phyloP scores from a whole-genome alignment of 2,888 invertebrate species.

The Eristalis pertinax region DNA sequence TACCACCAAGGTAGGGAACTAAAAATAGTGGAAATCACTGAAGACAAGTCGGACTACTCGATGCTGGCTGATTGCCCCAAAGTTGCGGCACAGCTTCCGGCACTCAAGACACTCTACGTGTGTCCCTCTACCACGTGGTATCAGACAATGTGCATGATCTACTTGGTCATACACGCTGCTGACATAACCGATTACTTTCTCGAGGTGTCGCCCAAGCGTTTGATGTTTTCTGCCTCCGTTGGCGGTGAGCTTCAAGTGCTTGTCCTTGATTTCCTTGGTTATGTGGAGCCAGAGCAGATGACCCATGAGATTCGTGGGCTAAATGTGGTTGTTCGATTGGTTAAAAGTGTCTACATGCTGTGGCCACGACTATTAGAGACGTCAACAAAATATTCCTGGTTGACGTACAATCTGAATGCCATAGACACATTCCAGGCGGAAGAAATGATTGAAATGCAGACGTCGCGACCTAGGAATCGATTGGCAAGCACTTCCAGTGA shows the following conservation, averaged over 20 bases:
- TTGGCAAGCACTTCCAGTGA: conserved; percentile 28
- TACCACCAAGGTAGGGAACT: conserved; percentile 15
- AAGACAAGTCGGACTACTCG: background rate
- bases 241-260: conserved; percentile 72
- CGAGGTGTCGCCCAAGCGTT: conserved; percentile 71
- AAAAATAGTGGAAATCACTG: conserved; percentile 47
- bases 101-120: conserved; percentile 72
- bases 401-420: conserved; percentile 74
- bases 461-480: background rate
- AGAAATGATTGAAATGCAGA: conserved; percentile 26
- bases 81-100: conserved; percentile 47
- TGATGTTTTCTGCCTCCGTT: conserved; percentile 71
- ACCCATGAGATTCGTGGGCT: conserved; percentile 76
- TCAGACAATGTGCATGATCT: conserved; percentile 75
- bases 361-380: conserved; percentile 75
- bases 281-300: conserved; percentile 72
- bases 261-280: conserved; percentile 73
- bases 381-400: conserved; percentile 73
- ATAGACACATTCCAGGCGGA: conserved; percentile 72
- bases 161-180: conserved; percentile 74
- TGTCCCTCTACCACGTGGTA: conserved; percentile 75
- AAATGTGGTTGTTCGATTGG: conserved; percentile 75
- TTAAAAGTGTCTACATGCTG: conserved; percentile 73
- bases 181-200: conserved; percentile 75
- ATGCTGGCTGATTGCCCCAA: background rate